Evolutionary conservation across 1,140 invertebrate species (phyloP), one percentile per base, ranked within the genome.

Genomic region (Macrobrachium nipponense): DNA sequence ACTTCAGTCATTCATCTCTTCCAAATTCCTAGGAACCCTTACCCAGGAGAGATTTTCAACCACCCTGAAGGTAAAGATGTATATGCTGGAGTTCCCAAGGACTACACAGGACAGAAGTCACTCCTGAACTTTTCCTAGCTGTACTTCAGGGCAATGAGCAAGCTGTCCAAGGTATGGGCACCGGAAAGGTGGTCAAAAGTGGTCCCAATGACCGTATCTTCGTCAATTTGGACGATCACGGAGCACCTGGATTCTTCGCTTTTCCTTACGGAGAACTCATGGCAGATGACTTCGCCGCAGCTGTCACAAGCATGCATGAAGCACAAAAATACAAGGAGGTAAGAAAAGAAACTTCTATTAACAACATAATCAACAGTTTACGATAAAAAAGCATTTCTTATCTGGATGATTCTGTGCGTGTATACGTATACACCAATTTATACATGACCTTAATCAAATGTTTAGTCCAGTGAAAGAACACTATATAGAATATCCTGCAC

Each of bases 191-290:
- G 72, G 90, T 94, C 20, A 90, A 93, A 86, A 90, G 94, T 59
- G 94, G 92, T 83, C 94, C 94, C 91, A 91, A 93, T 89, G 93
- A 94, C 90, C 91, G 93, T 88, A 90, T 95, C 44, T 95, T 95
- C 91, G 92, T 95, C 6, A 94, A 94, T 89, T 94, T 94, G 91
- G 92, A 93, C 78, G 94, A 95, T 90, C 94, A 95, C 90, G 94
- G 94, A 70, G 93, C 92, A 36, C 92, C 92, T 23, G 93, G 93
- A 43, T 78, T 94, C 58, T 90, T 95, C 60, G 92, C 91, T 61
- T 94, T 95, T 90, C 93, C 93, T 10, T 75, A 88, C 23, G 89
- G 90, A 43, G 91, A 90, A 75, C 87, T 91, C 2, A 78, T 89
- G 51, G 90, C 90, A 12, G 82, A 79, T 62, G 88, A 90, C 11